Percentiles rank a stretch among this genome's conserved stretches.
Conservation (phyloP, 2,113 vertebrate species). For the Plectropomus leopardus region DNA sequence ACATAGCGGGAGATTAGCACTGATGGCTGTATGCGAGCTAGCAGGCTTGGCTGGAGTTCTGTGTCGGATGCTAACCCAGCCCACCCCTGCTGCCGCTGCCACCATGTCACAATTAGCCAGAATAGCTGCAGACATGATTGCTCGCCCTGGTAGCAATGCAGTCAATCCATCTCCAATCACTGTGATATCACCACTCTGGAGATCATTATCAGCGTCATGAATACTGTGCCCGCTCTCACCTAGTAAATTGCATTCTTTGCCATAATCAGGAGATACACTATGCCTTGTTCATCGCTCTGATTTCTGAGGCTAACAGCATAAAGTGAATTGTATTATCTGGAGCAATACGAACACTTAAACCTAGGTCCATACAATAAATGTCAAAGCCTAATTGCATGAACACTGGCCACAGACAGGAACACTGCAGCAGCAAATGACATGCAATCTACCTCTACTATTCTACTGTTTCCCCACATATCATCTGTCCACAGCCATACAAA, state of each 20-base stretch:
- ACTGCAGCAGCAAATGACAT: constrained; percentile 19
- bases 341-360: neutral
- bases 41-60: constrained; percentile 72
- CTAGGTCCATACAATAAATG: neutral
- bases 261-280: constrained; percentile 29
- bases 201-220: constrained; percentile 69
- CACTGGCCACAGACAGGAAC: constrained; percentile 14
- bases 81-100: constrained; percentile 71
- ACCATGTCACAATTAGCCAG: constrained; percentile 74
- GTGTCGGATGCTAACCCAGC: constrained; percentile 65
- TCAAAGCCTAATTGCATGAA: constrained; percentile 20
- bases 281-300: constrained; percentile 38
- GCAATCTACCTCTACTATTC: constrained; percentile 36
- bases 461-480: constrained; percentile 24
- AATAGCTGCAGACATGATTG: constrained; percentile 71
- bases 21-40: constrained; percentile 70
- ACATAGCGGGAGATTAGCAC: constrained; percentile 78
- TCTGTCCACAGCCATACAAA: neutral
- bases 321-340: constrained; percentile 4
- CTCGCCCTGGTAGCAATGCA: constrained; percentile 54
- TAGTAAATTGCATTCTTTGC: constrained; percentile 28
- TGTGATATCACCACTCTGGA: constrained; percentile 47
- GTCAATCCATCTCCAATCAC: constrained; percentile 63
- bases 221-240: constrained; percentile 51
- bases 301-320: constrained; percentile 39